phyloP scores from a whole-genome alignment of 2,888 invertebrate genomes.

The Lysandra coridon region DNA sequence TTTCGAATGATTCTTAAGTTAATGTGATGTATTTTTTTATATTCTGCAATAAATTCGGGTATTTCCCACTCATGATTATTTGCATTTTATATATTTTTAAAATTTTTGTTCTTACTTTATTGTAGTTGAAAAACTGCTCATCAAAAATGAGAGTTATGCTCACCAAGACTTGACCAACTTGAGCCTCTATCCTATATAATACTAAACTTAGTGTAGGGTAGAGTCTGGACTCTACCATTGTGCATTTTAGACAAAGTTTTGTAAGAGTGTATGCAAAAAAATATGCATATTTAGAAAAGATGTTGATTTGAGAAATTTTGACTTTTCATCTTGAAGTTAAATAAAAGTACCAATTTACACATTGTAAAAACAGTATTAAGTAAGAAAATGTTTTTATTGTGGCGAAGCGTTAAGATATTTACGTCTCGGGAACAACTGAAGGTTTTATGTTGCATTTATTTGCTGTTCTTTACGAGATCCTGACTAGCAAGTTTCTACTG shows the following conservation, averaged over 20 bases:
- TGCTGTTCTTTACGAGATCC: constrained; percentile 29
- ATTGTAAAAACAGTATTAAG: constrained; percentile 19
- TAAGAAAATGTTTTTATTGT: constrained; percentile 26
- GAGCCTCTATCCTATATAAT: no score
- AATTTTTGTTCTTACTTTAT: no score
- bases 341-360: constrained; percentile 19
- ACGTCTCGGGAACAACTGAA: constrained; percentile 28
- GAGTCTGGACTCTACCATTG: no score
- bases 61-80: no score
- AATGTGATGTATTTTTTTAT: not conserved
- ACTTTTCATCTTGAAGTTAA: not conserved
- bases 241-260: no score
- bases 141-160: no score
- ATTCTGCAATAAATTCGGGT: no score
- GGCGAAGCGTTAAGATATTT: constrained; percentile 27
- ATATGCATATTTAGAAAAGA: not conserved
- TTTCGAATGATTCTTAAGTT: not conserved
- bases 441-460: constrained; percentile 29
- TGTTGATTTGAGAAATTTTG: not conserved
- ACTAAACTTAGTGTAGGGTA: no score
- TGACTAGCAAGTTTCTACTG: constrained; percentile 16
- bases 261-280: not conserved
- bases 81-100: no score
- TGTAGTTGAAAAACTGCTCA: no score
- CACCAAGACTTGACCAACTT: no score